Percentiles rank a stretch among this genome's conserved stretches.
These are phyloP conservation scores for Sebastes paucispinis DNA, from an alignment of 2,797 vertebrate genomes.

Conservation along the genomic window DNA sequence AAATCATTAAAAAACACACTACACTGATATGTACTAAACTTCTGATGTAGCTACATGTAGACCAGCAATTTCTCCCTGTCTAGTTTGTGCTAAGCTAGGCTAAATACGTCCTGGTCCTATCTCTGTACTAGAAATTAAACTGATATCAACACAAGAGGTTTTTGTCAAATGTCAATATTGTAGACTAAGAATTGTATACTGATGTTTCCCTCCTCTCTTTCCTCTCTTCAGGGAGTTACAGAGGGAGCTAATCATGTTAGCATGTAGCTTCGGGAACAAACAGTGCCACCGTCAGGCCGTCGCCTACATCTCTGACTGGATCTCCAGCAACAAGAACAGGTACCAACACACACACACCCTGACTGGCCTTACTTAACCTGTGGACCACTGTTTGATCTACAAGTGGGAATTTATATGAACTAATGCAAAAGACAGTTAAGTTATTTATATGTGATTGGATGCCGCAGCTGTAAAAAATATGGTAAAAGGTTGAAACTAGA, in stretches of 20 bases:
- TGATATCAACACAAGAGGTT: too few species aligned
- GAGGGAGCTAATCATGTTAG: constrained; percentile 95
- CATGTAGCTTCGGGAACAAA: constrained; percentile 96
- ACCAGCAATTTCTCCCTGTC: too few species aligned
- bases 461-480: too few species aligned
- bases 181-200: background rate
- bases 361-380: background rate
- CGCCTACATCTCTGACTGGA: constrained; percentile 96
- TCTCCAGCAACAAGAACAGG: constrained; percentile 98
- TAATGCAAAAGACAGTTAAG: too few species aligned
- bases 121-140: background rate
- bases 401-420: too few species aligned
- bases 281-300: constrained; percentile 96
- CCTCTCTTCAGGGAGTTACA: constrained; percentile 87
- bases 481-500: background rate
- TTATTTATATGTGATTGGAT: too few species aligned
- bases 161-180: background rate
- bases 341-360: constrained; percentile 49
- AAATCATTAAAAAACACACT: too few species aligned
- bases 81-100: too few species aligned
- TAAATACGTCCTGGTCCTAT: too few species aligned
- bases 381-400: too few species aligned
- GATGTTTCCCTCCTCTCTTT: background rate
- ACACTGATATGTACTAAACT: background rate
- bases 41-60: background rate